Base-by-base conservation (phyloP, 2,888 invertebrate species). In the Phengaris alcon region DNA sequence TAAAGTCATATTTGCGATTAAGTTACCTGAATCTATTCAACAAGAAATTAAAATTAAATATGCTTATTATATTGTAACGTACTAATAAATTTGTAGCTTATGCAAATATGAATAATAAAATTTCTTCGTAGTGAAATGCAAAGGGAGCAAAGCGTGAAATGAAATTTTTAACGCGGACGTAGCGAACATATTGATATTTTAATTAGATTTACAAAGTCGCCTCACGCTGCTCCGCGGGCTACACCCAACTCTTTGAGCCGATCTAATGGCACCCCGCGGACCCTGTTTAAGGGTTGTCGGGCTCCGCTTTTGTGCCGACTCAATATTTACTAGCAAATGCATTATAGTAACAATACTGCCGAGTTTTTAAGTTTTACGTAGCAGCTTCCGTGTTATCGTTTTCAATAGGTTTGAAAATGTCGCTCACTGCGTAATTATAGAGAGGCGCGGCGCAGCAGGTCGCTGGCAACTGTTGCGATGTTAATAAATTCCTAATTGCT, bases 261-360 rank as follows among this genome's bases (percentile, higher is more conserved):
- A 83, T 86, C 87, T 93, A 93, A 93, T 93, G 93, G 93, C 93
- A 90, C 93, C 93, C 93, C 87, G 92, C 82, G 90, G 92, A 86
- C 89, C 85, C 81, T 86, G 89, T 88, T 90, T 87, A 93, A 93
- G 93, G 93, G 93, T 92, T 93, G 90, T 84, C 86, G 90, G 88
- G 83, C 81, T 82, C 87, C 85, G 85, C 89, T 87, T 87, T 93
- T 93, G 91, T 93, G 85, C 84, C 85, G 87, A 83, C 89, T 90
- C 93, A 93, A 93, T 93, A 91, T 93, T 93, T 93, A 93, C 93
- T 93, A 90, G 88, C 90, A 92, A 93, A 91, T 88, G 90, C 89
- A 93, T 93, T 93, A 93, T 85, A 86, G 91, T 85, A 91, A 93
- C 93, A 93, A 93, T 91, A 88, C 89, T 88, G 88, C 89, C 89